Percentiles rank a stretch among this genome's conserved stretches.
Evolutionary conservation across 1,140 invertebrate species (phyloP).

Genomic region (Grapholita molesta): DNA sequence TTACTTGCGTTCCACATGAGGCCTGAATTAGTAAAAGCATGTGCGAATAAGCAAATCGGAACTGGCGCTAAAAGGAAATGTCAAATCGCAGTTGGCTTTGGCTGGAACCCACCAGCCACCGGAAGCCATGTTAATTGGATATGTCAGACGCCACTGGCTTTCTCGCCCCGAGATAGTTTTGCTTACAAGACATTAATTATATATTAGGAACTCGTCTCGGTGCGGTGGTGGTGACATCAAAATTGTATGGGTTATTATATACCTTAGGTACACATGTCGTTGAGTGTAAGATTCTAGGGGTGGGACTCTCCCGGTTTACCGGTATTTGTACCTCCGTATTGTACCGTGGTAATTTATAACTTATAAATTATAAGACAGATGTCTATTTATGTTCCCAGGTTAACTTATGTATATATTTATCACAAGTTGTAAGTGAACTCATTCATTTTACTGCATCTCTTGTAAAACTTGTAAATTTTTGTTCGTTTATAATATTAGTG

Average conservation of each 20-base stretch:
- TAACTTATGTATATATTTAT: too few species aligned
- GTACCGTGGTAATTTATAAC: neutral
- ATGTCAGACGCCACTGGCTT: conserved; percentile 70
- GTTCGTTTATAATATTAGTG: too few species aligned
- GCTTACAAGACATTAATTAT: conserved; percentile 65
- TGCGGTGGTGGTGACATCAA: conserved; percentile 18
- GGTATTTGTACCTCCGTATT: neutral
- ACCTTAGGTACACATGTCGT: neutral
- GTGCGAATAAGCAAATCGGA: conserved; percentile 20
- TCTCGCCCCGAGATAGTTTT: conserved; percentile 61
- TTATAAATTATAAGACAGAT: neutral
- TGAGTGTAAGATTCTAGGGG: neutral
- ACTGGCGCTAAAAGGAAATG: conserved; percentile 25
- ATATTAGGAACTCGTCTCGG: conserved; percentile 46
- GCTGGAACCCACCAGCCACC: conserved; percentile 40
- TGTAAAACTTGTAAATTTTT: too few species aligned
- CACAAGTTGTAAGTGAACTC: too few species aligned
- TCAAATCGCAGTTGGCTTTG: conserved; percentile 30
- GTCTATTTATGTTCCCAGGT: too few species aligned
- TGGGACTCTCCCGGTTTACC: neutral
- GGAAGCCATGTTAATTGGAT: conserved; percentile 72
- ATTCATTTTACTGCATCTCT: too few species aligned
- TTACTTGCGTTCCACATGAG: neutral
- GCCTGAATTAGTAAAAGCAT: neutral
- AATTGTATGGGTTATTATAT: neutral